Evolutionary conservation across 2,888 invertebrate species (phyloP), one percentile per base, ranked within the genome.

Genomic region (Cosmopolites sordidus): DNA sequence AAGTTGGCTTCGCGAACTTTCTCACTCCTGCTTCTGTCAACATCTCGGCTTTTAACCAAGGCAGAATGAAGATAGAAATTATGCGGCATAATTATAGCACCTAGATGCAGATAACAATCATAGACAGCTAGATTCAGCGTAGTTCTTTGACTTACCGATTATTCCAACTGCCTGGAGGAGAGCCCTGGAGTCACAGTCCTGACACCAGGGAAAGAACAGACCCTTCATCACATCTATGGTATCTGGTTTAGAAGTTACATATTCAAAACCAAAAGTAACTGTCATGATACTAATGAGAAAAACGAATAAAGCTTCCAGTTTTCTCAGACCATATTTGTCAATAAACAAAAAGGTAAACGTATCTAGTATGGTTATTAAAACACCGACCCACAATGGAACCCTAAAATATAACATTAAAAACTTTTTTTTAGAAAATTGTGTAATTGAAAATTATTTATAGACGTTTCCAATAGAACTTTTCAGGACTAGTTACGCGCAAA

Each of bases 31-130:
- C 78, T 79, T 51, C 92, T 79, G 70, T 93, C 87, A 33, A 94
- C 76, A 58, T 87, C 85, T 58, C 92, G 79, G 1, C 89, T 89
- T 85, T 92, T 92, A 30, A 92, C 92, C 53, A 93, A 78, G 11
- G 93, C 92, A 22, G 92, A 92, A 72, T 94, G 93, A n/a, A 93
- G 78, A 69, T 92, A 93, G 49, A 93, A 78, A 75, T 93, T 93
- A 68, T 93, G 92, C 0, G 93, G 93, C 92, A 93, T 93, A 60
- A 93, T 92, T 22, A 93, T 89, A 37, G 89, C 74, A 38, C 74
- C 73, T 73, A 54, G 42, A 63, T 63, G 43, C 17, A 27, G 11
- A 16, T 27, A 2, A 29, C 15, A 14, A 5, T 22, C 16, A 43
- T 9, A 38, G 9, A 39, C 6, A 42, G 11, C 6, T 11, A 30